Conservation (phyloP, 2,113 vertebrate species). For the Oxyura jamaicensis region DNA sequence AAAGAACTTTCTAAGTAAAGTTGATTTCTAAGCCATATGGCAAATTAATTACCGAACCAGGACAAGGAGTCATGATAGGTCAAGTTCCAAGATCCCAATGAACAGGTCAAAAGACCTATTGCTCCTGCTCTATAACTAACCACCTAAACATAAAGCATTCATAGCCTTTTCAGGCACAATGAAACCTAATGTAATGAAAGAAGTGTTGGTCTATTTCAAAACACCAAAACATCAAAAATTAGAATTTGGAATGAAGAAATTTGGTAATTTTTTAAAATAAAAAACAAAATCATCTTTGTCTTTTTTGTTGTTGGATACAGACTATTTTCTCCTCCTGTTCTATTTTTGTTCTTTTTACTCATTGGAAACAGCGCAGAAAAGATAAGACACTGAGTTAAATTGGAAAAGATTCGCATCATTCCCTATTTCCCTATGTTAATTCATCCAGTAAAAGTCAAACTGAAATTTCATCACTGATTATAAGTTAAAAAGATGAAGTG, state of each 20-base stretch:
- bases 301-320: neutral
- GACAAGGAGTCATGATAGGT: neutral
- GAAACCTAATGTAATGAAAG: neutral
- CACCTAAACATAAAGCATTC: neutral
- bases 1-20: neutral
- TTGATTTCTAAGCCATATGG: neutral
- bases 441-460: neutral
- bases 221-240: neutral
- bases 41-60: neutral
- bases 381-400: neutral
- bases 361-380: neutral
- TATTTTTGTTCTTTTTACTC: neutral
- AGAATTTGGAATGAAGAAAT: neutral
- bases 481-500: neutral
- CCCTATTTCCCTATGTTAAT: neutral
- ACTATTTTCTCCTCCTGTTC: neutral
- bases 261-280: accelerated
- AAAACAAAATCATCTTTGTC: neutral
- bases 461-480: neutral
- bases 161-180: neutral
- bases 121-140: neutral
- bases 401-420: neutral
- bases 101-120: neutral
- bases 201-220: neutral
- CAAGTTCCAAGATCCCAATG: neutral